Evolutionary conservation across 2,113 vertebrate species (phyloP).

Genomic region (Dromiciops gliroides): DNA sequence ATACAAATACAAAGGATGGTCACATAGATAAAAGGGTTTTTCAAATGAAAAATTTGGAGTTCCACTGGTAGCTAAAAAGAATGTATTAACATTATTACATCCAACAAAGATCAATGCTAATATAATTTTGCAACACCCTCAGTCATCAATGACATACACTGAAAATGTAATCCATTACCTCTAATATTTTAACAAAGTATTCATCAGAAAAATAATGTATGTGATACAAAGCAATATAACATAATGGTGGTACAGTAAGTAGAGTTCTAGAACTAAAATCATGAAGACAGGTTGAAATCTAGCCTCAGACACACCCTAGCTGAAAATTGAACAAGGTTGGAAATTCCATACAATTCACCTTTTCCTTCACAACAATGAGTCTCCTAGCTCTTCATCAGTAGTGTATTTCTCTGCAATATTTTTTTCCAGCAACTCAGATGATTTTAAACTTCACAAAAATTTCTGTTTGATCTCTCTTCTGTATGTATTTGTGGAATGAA

Average conservation of each 20-base stretch:
- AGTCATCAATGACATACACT: not conserved
- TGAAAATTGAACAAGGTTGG: not conserved
- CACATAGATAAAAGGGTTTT: not conserved
- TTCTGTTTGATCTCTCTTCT: not conserved
- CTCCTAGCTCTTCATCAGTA: not conserved
- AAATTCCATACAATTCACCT: not conserved
- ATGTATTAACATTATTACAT: too few relatives aligned
- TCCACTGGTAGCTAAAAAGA: not conserved
- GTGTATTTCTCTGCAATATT: not conserved
- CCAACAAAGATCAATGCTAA: not conserved
- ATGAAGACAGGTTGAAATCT: too few relatives aligned
- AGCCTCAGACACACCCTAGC: too few relatives aligned
- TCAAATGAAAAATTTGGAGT: not conserved
- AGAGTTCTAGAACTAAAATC: too few relatives aligned
- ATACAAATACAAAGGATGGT: not conserved
- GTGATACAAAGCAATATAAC: not conserved
- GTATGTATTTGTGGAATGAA: conserved; percentile 1
- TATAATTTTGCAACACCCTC: conserved; percentile 7
- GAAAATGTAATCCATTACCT: too few relatives aligned
- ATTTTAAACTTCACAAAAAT: not conserved
- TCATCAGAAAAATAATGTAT: too few relatives aligned
- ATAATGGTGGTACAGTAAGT: not conserved
- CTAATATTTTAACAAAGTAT: too few relatives aligned
- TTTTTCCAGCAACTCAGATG: not conserved
- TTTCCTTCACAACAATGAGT: not conserved